phyloP scores from a whole-genome alignment of 1,140 invertebrate species.

The Tetragonula clypearis region DNA sequence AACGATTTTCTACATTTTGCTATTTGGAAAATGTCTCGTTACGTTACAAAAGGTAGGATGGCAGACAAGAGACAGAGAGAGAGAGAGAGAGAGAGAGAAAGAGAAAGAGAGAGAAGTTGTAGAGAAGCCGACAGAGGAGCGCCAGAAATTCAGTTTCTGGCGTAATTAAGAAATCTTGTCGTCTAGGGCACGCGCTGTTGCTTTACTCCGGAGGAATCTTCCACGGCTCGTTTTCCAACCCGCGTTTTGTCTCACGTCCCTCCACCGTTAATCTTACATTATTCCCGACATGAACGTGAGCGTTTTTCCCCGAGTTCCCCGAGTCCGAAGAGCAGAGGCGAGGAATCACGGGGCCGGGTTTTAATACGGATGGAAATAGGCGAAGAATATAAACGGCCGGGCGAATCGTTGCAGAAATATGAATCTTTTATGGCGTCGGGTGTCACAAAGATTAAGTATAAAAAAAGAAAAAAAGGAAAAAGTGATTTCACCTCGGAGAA shows the following conservation, averaged over 20 bases:
- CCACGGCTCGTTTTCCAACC: neutral
- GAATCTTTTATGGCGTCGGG: conserved; percentile 1
- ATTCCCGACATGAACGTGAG: conserved; percentile 6
- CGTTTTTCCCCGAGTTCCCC: neutral
- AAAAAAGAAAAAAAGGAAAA: neutral
- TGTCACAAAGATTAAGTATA: neutral
- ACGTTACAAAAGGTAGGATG: neutral
- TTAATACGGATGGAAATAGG: conserved; percentile 2
- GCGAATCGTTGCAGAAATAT: neutral
- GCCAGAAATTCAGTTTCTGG: conserved; percentile 20
- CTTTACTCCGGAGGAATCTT: conserved; percentile 26
- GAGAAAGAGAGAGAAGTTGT: neutral
- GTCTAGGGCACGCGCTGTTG: conserved; percentile 9
- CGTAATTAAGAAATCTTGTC: conserved; percentile 44
- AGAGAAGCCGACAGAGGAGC: neutral
- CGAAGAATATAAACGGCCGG: neutral
- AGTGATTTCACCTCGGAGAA: neutral
- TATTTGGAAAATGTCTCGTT: neutral
- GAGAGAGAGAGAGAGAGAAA: neutral
- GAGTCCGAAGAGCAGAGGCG: no score
- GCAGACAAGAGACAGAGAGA: neutral
- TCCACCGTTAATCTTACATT: conserved; percentile 36
- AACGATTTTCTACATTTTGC: neutral
- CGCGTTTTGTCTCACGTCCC: conserved; percentile 26
- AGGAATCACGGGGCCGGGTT: neutral